Evolutionary conservation across 1,140 invertebrate species (phyloP), one percentile per base, ranked within the genome.

Genomic region (Leptoteleia sp.): DNA sequence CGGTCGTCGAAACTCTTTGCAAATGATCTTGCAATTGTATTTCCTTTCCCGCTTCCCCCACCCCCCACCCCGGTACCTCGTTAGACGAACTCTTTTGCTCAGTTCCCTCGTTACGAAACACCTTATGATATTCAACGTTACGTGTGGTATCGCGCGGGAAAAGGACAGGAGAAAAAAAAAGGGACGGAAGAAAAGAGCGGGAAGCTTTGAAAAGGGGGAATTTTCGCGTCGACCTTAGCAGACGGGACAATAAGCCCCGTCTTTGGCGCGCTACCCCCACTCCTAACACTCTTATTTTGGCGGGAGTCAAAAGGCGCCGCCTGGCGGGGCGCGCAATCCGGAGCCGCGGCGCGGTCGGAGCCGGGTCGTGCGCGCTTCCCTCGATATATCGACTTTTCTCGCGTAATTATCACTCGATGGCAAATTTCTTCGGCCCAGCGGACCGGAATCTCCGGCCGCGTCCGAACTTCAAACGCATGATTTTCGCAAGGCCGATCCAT

Each of bases 381-480:
- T 77, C 75, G 59, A 71, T 77, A 68, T 71, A 77, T 77, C 75
- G 75, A 71, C 75, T 52, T 76, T 55, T 40, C 72, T 68, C 55
- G 42, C 61, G 57, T 68, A 77, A 77, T 70, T 77, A 77, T 77
- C 75, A 71, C 57, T 71, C 75, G 75, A 70, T 70, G 59, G 65
- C 59, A 59, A 77, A 70, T 77, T 70, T 70, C 65, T 70, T 65
- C 75, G 52, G 75, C 50, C 31, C 75, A 77, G 13, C 65, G 75
- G 75, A 35, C 59, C 50, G 75, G 59, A 77, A 76, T 47, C 62
- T 64, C 27, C 27, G n/a, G 55, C 47, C 55, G 54, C 72, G 72
- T 76, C 73, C 64, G 29, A 77, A 77, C 75, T 77, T 77, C 75
- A 77, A 77, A 77, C 75, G 65, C 59, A 70, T 47, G 75, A 65